These are phyloP conservation scores for Cassiopea xamachana DNA, from an alignment of 30 jellyfish, hydroid and myxozoan genomes.

Conservation along the genomic window DNA sequence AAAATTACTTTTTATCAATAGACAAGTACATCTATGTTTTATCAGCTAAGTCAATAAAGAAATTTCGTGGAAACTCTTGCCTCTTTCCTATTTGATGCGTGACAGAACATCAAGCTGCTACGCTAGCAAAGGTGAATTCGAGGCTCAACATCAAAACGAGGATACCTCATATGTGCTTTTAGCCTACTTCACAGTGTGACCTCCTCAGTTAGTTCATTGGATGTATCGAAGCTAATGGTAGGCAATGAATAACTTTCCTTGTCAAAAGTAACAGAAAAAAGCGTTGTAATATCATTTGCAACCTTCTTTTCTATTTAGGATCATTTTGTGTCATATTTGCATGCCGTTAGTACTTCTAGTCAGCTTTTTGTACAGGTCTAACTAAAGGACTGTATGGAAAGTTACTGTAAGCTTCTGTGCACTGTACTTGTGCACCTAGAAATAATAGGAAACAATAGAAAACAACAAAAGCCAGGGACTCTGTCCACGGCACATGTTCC, in stretches of 20 bases:
- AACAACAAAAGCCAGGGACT: too few species aligned
- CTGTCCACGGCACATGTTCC: too few species aligned
- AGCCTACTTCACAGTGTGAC: not conserved
- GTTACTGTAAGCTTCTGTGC: too few species aligned
- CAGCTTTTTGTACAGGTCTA: not conserved
- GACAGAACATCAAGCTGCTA: not conserved
- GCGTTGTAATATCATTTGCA: not conserved
- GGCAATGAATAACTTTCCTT: slow-evolving; percentile 2
- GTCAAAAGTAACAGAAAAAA: not conserved
- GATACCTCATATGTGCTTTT: slow-evolving; percentile 5
- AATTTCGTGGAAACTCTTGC: not conserved
- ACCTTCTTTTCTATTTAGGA: not conserved
- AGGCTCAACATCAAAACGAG: slow-evolving; percentile 31
- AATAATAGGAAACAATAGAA: too few species aligned
- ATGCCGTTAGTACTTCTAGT: not conserved
- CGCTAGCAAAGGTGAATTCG: not conserved
- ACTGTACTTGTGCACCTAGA: too few species aligned
- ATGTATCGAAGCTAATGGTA: not conserved
- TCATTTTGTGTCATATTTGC: slow-evolving; percentile 3
- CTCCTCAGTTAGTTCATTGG: not conserved
- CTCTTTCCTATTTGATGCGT: not conserved
- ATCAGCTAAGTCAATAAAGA: not conserved
- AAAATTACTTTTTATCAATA: not conserved
- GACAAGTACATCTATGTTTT: not conserved
- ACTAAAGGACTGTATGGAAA: too few species aligned